A percentile compares a stretch with the other conserved stretches of the same genome.
Evolutionary conservation across 1,140 invertebrate species (phyloP).

Genomic region (Asbolus verrucosus): DNA sequence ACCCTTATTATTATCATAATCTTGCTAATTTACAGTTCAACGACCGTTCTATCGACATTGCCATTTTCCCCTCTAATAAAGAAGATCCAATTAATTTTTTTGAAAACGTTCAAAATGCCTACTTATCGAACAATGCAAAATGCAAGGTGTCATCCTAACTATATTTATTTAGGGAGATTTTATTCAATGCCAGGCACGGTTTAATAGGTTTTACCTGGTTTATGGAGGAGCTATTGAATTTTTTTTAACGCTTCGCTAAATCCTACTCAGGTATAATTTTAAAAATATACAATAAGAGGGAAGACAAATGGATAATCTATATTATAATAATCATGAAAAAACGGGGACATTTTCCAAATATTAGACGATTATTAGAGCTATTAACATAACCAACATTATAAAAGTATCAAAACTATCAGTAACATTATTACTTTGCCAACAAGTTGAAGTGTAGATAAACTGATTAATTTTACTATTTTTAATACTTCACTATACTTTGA

Average conservation of each 20-base stretch:
- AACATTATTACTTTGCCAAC: too few relatives aligned
- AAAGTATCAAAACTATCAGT: too few relatives aligned
- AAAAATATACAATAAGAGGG: neutral
- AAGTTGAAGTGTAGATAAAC: too few relatives aligned
- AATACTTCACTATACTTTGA: too few relatives aligned
- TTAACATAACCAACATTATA: too few relatives aligned
- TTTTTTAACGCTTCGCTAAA: constrained; percentile 31
- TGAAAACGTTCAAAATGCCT: constrained; percentile 3
- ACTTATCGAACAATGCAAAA: constrained; percentile 32
- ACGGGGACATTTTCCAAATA: too few relatives aligned
- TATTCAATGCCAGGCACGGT: constrained; percentile 14
- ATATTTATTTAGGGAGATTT: constrained; percentile 39
- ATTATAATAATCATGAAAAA: too few relatives aligned
- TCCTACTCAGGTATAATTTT: constrained; percentile 17
- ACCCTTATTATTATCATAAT: constrained; percentile 13
- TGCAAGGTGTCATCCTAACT: constrained; percentile 28
- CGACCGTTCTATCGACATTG: neutral
- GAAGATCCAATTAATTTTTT: constrained; percentile 9
- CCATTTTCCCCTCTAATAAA: neutral
- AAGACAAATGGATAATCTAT: neutral
- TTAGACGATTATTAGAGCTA: too few relatives aligned
- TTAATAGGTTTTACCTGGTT: constrained; percentile 36
- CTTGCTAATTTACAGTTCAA: constrained; percentile 7
- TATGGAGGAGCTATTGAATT: constrained; percentile 28
- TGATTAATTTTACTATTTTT: too few relatives aligned